phyloP scores from a whole-genome alignment of 2,888 invertebrate species.

The Formica aserva region DNA sequence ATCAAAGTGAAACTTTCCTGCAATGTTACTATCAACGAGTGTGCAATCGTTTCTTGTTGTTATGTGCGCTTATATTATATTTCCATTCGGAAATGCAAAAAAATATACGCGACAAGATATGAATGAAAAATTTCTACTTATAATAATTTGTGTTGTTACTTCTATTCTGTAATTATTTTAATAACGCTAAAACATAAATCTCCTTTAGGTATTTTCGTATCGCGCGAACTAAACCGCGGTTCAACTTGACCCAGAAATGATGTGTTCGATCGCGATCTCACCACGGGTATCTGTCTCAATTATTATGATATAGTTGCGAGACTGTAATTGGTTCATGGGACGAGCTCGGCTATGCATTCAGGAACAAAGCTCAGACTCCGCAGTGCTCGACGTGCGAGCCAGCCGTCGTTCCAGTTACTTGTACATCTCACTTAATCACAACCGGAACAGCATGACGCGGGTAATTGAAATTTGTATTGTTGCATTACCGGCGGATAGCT shows the following conservation, averaged over 20 bases:
- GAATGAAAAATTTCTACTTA: not conserved
- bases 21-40: not conserved
- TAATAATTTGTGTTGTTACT: not conserved
- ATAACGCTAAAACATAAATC: not conserved
- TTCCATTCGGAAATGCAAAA: not conserved
- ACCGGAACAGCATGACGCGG: constrained; percentile 46
- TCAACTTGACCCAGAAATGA: constrained; percentile 41
- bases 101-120: not conserved
- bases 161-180: not conserved
- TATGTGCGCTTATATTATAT: not conserved
- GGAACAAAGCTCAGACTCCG: constrained; percentile 47
- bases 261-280: constrained; percentile 23
- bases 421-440: constrained; percentile 62
- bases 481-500: constrained; percentile 23
- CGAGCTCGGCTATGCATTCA: constrained; percentile 30
- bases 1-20: not conserved
- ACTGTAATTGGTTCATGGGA: constrained; percentile 48
- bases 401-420: constrained; percentile 45
- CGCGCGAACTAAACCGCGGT: not conserved
- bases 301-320: constrained; percentile 51
- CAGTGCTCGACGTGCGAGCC: constrained; percentile 44
- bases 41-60: not conserved
- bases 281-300: constrained; percentile 32
- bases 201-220: not conserved
- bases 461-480: constrained; percentile 63